Evolutionary conservation across 1,140 invertebrate genomes (phyloP), one percentile per base, ranked within the genome.

Genomic region (Drosophila ambigua): DNA sequence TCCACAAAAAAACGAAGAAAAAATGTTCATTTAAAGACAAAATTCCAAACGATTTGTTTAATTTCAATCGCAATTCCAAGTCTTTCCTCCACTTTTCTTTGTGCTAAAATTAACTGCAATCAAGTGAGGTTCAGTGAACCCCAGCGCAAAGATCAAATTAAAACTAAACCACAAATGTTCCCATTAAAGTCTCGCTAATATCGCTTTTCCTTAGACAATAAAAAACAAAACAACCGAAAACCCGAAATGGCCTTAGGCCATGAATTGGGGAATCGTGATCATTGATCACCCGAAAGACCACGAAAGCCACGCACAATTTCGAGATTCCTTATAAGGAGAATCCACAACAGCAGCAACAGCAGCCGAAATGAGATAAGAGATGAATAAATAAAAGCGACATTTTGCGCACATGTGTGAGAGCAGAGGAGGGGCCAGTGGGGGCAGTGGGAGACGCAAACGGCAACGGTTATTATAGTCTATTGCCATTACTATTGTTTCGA

Each of bases 371-470:
- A 69, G 48, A 54, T 59, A 58, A 46, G 35, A 41, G 43, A 67
- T 67, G 52, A 54, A 64, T 78, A 78, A 66, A 67, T 72, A 71
- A 54, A 45, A 48, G 50, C 74, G 75, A 72, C 55, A 72, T 73
- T 76, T 76, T 45, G 62, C 54, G 62, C 75, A 63, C 59, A 63
- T 48, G 43, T 46, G 4, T 39, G 0, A 13, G 11, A 9, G 31
- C 8, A 8, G 31, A 9, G 8, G 31, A 24, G 31, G 31, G 31
- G 31, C 0, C 2, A 11, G 35, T 2, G 31, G 9, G 3, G 8
- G 31, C 8, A 2, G 9, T 13, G 11, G 11, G 11, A 35, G 3
- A 11, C 31, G 1, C 35, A 39, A 39, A 39, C 35, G 35, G 11
- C 35, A 39, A 63, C 41, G 35, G 28, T 31, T 39, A 43, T 44